A percentile compares a stretch with the other conserved stretches of the same genome.
Evolutionary conservation across 2,888 invertebrate species (phyloP).

Genomic region (Morinoia aosen): DNA sequence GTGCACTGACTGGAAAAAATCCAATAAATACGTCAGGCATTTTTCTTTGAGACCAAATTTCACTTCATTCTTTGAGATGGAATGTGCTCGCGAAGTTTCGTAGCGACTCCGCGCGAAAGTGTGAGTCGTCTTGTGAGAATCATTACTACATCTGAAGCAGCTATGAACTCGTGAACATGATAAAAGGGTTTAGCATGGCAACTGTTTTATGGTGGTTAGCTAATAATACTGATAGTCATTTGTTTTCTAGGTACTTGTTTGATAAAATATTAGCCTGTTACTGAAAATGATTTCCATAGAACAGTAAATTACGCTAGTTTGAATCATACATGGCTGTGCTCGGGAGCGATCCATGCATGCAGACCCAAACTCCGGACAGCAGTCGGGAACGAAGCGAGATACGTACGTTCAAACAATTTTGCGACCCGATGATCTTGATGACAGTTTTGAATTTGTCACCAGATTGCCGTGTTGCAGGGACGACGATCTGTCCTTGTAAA

Average conservation of each 20-base stretch:
- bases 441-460: constrained; percentile 46
- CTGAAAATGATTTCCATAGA: not conserved
- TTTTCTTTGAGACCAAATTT: not conserved
- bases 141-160: not conserved
- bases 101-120: not conserved
- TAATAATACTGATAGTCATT: not conserved
- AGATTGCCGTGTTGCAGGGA: constrained; percentile 22
- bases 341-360: not conserved
- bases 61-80: not conserved
- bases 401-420: constrained; percentile 30
- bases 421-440: constrained; percentile 17
- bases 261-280: not conserved
- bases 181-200: not conserved
- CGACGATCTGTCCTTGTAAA: constrained; percentile 26
- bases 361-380: not conserved
- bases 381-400: not conserved
- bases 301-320: not conserved
- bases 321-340: not conserved
- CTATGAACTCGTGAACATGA: not conserved
- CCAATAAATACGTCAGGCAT: not conserved
- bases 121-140: not conserved
- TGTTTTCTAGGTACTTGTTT: not conserved
- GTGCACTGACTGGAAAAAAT: not conserved
- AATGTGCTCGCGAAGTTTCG: not conserved
- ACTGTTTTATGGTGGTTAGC: not conserved